Conservation (phyloP, 64 coral and sea anemone genomes). For the Platygyra sinensis region DNA sequence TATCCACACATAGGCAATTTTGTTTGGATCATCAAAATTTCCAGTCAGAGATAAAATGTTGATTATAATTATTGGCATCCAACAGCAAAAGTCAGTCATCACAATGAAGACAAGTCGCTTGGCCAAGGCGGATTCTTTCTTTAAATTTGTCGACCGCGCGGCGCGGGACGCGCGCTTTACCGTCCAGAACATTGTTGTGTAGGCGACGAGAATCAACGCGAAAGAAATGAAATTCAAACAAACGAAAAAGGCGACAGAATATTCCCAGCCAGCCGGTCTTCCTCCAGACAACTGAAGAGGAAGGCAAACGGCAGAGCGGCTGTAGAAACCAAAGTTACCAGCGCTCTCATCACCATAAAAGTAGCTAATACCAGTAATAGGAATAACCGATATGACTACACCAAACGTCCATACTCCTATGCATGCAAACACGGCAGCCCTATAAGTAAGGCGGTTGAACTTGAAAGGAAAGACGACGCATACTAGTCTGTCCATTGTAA, state of each 20-base stretch:
- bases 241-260: conserved; percentile 1
- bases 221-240: conserved; percentile 20
- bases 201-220: conserved; percentile 19
- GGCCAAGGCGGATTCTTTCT: conserved; percentile 24
- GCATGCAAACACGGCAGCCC: neutral
- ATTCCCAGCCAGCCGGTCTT: conserved; percentile 24
- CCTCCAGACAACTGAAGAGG: neutral
- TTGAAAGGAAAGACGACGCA: conserved; percentile 32
- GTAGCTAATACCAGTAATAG: conserved; percentile 4
- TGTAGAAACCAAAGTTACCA: conserved; percentile 14
- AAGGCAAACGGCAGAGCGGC: conserved; percentile 35
- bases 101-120: conserved; percentile 12
- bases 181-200: conserved; percentile 22
- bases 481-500: conserved; percentile 16
- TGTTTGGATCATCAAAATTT: conserved; percentile 16
- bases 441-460: conserved; percentile 6
- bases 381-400: conserved; percentile 14
- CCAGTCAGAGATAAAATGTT: conserved; percentile 19
- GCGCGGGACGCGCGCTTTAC: neutral
- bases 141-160: conserved; percentile 14
- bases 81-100: conserved; percentile 44
- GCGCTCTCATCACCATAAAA: neutral
- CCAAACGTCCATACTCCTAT: conserved; percentile 22
- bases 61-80: conserved; percentile 38
- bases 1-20: conserved; percentile 27